Evolutionary conservation across 2,888 invertebrate species (phyloP).

Genomic region (Drosophila pseudotakahashii): DNA sequence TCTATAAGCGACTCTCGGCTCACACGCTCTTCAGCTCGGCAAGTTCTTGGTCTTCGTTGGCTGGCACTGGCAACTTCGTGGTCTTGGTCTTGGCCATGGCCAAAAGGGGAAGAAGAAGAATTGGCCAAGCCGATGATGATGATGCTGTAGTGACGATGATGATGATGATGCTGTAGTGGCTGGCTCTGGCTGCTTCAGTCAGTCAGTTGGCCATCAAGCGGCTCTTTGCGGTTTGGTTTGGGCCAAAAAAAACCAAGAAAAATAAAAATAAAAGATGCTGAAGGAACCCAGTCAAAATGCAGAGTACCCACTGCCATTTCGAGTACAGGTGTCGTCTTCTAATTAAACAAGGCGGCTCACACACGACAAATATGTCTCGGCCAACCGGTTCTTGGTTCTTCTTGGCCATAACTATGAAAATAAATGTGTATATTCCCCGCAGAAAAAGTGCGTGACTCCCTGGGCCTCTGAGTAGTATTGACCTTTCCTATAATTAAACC

Average conservation of each 20-base stretch:
- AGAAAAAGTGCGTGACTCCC: conserved; percentile 27
- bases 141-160: conserved; percentile 22
- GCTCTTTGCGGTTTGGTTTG: conserved; percentile 72
- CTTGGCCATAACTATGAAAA: conserved; percentile 9
- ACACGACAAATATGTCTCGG: conserved; percentile 50
- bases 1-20: conserved; percentile 47
- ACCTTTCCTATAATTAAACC: conserved; percentile 67
- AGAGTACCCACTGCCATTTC: conserved; percentile 8
- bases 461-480: conserved; percentile 69
- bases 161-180: conserved; percentile 14
- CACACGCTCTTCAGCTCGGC: conserved; percentile 56
- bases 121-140: conserved; percentile 48
- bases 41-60: conserved; percentile 52
- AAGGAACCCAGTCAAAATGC: conserved; percentile 15
- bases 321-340: conserved; percentile 73
- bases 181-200: conserved; percentile 53
- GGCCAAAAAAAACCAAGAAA: conserved; percentile 14
- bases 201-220: conserved; percentile 77
- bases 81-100: conserved; percentile 73
- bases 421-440: background rate
- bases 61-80: conserved; percentile 45
- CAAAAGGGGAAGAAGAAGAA: conserved; percentile 53
- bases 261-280: conserved; percentile 8
- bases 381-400: conserved; percentile 35
- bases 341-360: conserved; percentile 67